A percentile compares a stretch with the other conserved stretches of the same genome.
These are phyloP conservation scores for Zygogramma bicolorata DNA, from an alignment of 2,888 invertebrate species.

Conservation along the genomic window DNA sequence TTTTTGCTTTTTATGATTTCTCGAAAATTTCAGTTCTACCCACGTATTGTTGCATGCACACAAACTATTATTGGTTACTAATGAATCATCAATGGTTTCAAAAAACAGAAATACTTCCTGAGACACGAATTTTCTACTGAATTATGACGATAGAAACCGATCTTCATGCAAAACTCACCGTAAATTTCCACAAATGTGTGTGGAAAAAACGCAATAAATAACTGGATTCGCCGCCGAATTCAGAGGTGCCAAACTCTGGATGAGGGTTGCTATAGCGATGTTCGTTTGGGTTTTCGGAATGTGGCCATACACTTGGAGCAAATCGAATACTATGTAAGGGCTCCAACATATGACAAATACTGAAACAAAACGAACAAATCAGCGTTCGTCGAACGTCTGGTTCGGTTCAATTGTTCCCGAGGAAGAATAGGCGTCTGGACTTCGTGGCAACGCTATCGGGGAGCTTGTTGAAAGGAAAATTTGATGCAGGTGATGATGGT, in stretches of 20 bases:
- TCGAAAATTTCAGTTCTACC: too few relatives aligned
- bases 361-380: slow-evolving; percentile 65
- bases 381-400: neutral
- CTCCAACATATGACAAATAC: slow-evolving; percentile 97
- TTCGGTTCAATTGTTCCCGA: neutral
- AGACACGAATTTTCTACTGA: too few relatives aligned
- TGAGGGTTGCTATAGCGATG: slow-evolving; percentile 90
- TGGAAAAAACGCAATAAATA: slow-evolving; percentile 95
- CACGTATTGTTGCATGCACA: too few relatives aligned
- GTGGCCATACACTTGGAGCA: slow-evolving; percentile 90
- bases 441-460: neutral
- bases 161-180: slow-evolving; percentile 71
- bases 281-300: slow-evolving; percentile 85
- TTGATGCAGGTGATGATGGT: neutral
- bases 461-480: neutral
- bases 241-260: slow-evolving; percentile 92
- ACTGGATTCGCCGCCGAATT: slow-evolving; percentile 96
- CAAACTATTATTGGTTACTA: too few relatives aligned
- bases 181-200: slow-evolving; percentile 87
- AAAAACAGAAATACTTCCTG: too few relatives aligned
- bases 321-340: slow-evolving; percentile 93
- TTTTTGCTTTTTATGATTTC: too few relatives aligned
- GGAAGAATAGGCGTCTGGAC: neutral
- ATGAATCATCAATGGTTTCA: too few relatives aligned
- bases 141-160: neutral